Base-by-base conservation (phyloP, 2,113 vertebrate species). In the Pterophyllum scalare region DNA sequence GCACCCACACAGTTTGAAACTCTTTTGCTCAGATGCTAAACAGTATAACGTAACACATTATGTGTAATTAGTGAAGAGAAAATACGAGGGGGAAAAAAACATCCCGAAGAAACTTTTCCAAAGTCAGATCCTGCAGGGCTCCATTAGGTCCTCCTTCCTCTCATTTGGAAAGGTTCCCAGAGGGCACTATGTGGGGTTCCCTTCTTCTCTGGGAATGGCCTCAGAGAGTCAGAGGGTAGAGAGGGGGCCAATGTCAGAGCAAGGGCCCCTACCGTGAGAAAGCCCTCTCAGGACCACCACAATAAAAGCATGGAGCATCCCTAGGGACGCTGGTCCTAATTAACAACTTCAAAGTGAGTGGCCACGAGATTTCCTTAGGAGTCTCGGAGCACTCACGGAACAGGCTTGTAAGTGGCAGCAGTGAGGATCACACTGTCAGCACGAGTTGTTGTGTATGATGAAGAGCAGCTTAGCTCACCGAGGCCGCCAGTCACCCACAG, bases 201-300 rank as follows among this genome's bases (percentile, higher is more conserved):
- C 87, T 88, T 70, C 86, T 86, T 86, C 79, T 90, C 82, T 87
- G 62, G 58, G 82, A 93, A 35, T 86, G 82, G 91, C 79, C 84
- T 87, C 59, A 12, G 76, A 83, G 82, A 91, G 88, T 91, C 91
- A 89, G 79, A 88, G 90, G 82, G 87, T 89, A 83, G 57, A 85
- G 82, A 85, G 67, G 81, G 83, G 85, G 80, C 81, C 84, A 59
- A 65, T 87, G 89, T 91, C 90, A 85, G 85, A 93, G 93, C 89
- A 92, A 89, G 87, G 59, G 87, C 88, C 88, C 88, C 91, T 89
- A 86, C 90, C 89, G 88, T 94, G 93, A 94, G 93, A 94, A 92
- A 91, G 77, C 81, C 87, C 79, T 70, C 58, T 61, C 59, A 76
- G 86, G 86, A 86, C 86, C 82, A 84, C 77, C 59, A 75, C 82